Conservation (phyloP, 2,888 invertebrate species). For the Mycalesis mineus region DNA sequence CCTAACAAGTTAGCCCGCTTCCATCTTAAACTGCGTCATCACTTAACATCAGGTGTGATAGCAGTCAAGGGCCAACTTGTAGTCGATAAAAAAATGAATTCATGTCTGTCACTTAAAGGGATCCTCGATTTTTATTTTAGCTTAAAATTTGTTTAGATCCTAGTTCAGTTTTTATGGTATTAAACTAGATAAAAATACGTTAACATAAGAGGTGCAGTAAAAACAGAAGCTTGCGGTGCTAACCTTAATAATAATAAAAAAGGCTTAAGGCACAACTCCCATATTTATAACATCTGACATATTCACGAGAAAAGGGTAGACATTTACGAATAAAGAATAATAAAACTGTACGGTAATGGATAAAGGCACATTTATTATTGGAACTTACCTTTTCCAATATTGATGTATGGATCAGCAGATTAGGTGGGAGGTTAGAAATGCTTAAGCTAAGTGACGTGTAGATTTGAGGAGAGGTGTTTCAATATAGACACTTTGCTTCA, state of each 20-base stretch:
- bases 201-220: not conserved
- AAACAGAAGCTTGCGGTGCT: not conserved
- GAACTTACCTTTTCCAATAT: not conserved
- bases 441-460: not conserved
- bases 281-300: conserved; percentile 12
- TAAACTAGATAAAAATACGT: not conserved
- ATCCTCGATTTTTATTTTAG: no score
- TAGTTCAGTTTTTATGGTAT: no score
- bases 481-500: no score
- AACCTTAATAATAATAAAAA: conserved; percentile 12
- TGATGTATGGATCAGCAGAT: not conserved
- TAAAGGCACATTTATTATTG: conserved; percentile 8
- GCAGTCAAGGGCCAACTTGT: no score
- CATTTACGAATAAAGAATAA: conserved; percentile 9
- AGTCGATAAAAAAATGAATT: no score
- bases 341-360: conserved; percentile 7
- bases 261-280: not conserved
- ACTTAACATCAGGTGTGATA: no score
- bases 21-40: no score
- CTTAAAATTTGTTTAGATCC: no score
- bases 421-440: not conserved
- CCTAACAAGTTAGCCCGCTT: no score
- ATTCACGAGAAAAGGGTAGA: conserved; percentile 11
- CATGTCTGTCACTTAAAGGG: no score
- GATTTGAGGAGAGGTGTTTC: no score